A percentile compares a stretch with the other conserved stretches of the same genome.
Conservation (phyloP, 2,797 vertebrate genomes). For the Iguana delicatissima region DNA sequence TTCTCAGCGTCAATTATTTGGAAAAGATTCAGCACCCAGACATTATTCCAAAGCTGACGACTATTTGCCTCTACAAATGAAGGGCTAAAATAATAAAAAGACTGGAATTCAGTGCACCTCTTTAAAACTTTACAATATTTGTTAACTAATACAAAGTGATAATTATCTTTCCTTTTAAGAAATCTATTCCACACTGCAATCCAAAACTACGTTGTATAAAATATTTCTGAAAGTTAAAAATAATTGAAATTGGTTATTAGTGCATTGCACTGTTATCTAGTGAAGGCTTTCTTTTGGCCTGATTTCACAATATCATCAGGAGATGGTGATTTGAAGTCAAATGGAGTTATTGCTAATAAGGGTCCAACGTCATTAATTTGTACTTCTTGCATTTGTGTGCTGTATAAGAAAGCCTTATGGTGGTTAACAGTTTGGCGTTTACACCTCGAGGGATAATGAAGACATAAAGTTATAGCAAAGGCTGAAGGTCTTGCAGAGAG, state of each 20-base stretch:
- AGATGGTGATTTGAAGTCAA: conserved; percentile 93
- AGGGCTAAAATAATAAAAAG: conserved; percentile 61
- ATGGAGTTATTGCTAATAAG: conserved; percentile 83
- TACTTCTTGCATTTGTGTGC: conserved; percentile 79
- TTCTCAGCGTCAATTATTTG: conserved; percentile 3
- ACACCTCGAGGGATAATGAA: conserved; percentile 79
- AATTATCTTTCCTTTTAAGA: conserved; percentile 62
- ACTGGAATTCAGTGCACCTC: conserved; percentile 74
- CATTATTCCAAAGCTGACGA: conserved; percentile 50
- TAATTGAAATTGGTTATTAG: conserved; percentile 43
- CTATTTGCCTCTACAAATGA: conserved; percentile 36
- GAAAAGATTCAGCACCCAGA: conserved; percentile 6
- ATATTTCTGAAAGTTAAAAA: conserved; percentile 50
- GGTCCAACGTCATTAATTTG: conserved; percentile 81
- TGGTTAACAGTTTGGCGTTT: conserved; percentile 59
- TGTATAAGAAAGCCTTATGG: conserved; percentile 81
- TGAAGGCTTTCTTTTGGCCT: conserved; percentile 92
- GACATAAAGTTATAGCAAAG: conserved; percentile 90
- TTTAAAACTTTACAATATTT: conserved; percentile 61
- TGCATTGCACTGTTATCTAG: conserved; percentile 78
- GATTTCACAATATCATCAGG: conserved; percentile 95
- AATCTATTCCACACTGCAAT: conserved; percentile 61
- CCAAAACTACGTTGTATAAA: conserved; percentile 61
- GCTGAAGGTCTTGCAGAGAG: conserved; percentile 89
- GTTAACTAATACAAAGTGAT: conserved; percentile 61